Percentiles rank a stretch among this genome's conserved stretches.
These are phyloP conservation scores for Drosophila arizonae DNA, from an alignment of 1,140 invertebrate species.

Conservation along the genomic window DNA sequence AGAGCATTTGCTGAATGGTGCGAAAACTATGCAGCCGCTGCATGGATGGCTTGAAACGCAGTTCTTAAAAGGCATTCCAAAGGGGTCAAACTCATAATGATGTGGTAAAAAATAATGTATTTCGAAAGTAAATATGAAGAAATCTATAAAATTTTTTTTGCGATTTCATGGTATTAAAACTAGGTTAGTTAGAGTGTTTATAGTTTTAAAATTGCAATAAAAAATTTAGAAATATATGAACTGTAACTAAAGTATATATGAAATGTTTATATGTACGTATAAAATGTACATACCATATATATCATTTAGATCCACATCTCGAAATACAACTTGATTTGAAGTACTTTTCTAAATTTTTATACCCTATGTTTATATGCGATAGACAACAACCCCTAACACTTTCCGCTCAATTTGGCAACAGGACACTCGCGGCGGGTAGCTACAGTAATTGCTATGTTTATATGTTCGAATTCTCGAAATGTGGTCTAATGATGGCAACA, in stretches of 20 bases:
- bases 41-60: slow-evolving; percentile 4
- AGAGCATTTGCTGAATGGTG: slow-evolving; percentile 18
- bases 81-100: slow-evolving; percentile 9
- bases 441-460: slow-evolving; percentile 60
- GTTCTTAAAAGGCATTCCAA: slow-evolving; percentile 5
- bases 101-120: not conserved
- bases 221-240: not conserved
- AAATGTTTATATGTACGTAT: not conserved
- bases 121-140: slow-evolving; percentile 8
- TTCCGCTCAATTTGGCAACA: slow-evolving; percentile 74
- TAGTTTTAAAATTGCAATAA: not conserved
- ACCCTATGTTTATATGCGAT: slow-evolving; percentile 18
- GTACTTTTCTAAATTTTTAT: not conserved
- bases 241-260: not conserved
- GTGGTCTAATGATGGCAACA: slow-evolving; percentile 71
- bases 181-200: not conserved
- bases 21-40: slow-evolving; percentile 14
- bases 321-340: slow-evolving; percentile 13
- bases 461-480: slow-evolving; percentile 41
- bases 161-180: not conserved
- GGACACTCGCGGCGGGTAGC: slow-evolving; percentile 43
- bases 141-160: not conserved
- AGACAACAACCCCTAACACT: slow-evolving; percentile 37
- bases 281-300: not conserved
- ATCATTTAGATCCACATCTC: not conserved